These are phyloP conservation scores for Eulemur macaco DNA, from an alignment of 2,113 vertebrate species.

Conservation along the genomic window DNA sequence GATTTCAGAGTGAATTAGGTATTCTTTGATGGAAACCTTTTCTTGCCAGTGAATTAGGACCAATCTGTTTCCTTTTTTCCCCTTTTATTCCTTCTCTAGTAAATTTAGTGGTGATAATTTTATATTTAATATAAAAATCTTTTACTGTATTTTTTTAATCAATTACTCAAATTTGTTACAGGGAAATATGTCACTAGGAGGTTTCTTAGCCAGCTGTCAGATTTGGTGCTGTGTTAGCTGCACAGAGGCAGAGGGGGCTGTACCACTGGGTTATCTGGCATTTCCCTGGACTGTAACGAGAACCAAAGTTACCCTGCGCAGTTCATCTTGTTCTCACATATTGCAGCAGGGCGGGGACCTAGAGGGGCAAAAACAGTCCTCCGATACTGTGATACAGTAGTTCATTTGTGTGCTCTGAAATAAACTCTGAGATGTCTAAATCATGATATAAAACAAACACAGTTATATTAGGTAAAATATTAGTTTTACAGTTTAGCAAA, in stretches of 20 bases:
- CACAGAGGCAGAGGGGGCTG: background rate
- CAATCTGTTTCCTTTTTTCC: background rate
- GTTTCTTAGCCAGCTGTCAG: background rate
- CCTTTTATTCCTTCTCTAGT: background rate
- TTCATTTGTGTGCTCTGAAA: background rate
- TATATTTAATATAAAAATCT: background rate
- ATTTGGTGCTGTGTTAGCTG: background rate
- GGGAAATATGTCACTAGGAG: background rate
- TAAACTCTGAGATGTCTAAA: background rate
- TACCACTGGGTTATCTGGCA: background rate
- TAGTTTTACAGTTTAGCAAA: background rate
- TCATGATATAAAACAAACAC: conserved; percentile 64
- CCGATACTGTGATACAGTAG: background rate
- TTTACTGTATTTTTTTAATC: background rate
- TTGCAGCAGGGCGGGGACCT: background rate
- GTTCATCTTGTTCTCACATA: background rate
- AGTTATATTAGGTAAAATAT: background rate
- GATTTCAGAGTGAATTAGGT: background rate
- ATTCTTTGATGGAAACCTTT: background rate
- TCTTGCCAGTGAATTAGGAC: background rate
- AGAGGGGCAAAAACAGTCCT: background rate
- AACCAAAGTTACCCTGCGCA: background rate
- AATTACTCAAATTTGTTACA: background rate
- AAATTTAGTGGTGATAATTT: conserved; percentile 25
- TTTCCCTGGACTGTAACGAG: background rate